Conservation (phyloP, 1,140 invertebrate genomes). For the Dendroctonus valens region DNA sequence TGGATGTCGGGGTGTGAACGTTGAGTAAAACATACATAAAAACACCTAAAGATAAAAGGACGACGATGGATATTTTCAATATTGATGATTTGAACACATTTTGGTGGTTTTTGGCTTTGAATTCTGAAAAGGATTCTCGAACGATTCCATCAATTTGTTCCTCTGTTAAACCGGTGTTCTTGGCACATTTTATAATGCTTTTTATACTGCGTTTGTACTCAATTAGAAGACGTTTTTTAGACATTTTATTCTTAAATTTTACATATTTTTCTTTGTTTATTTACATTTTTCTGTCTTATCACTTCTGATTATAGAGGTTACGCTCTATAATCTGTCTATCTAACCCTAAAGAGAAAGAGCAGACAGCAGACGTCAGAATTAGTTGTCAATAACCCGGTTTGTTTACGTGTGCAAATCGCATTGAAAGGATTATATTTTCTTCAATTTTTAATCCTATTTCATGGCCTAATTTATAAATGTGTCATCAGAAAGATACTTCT, state of each 20-base stretch:
- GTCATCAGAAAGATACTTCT: slow-evolving; percentile 1
- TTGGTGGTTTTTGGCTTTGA: slow-evolving; percentile 36
- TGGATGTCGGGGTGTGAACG: slow-evolving; percentile 50
- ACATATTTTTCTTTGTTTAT: no score
- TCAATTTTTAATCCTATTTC: neutral
- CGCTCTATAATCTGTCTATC: no score
- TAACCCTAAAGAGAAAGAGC: no score
- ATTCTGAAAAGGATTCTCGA: slow-evolving; percentile 38
- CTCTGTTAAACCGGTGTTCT: slow-evolving; percentile 40
- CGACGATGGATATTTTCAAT: slow-evolving; percentile 32
- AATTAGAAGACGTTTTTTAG: slow-evolving; percentile 34
- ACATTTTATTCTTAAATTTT: slow-evolving; percentile 33
- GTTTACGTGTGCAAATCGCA: slow-evolving; percentile 29
- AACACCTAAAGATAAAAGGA: slow-evolving; percentile 37
- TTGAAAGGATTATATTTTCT: neutral
- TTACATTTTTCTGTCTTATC: no score
- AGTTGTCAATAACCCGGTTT: slow-evolving; percentile 17
- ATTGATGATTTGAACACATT: slow-evolving; percentile 5
- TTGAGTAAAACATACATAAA: slow-evolving; percentile 47
- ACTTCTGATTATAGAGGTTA: no score
- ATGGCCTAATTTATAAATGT: neutral
- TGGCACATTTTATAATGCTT: slow-evolving; percentile 42
- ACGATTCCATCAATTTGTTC: slow-evolving; percentile 43
- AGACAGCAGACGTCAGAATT: neutral
- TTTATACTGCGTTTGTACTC: slow-evolving; percentile 45